Evolutionary conservation across 2,113 vertebrate genomes (phyloP).

Genomic region (Hippocampus zosterae): DNA sequence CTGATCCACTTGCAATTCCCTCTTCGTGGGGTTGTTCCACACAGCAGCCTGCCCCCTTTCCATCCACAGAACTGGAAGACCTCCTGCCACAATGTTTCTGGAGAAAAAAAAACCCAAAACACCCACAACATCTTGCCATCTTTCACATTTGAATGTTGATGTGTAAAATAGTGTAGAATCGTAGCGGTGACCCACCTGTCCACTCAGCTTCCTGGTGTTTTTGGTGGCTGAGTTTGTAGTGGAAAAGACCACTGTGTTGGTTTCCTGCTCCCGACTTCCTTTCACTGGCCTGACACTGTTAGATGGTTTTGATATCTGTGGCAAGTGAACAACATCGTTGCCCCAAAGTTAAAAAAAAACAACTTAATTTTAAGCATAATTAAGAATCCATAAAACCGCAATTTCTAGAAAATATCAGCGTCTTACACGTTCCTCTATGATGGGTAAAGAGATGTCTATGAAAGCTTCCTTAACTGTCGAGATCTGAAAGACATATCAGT

Average conservation of each 20-base stretch:
- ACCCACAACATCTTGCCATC: too few species aligned
- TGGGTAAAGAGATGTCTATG: slow-evolving; percentile 96
- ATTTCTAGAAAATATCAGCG: slow-evolving; percentile 2
- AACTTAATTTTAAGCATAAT: not conserved
- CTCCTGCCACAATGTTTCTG: slow-evolving; percentile 72
- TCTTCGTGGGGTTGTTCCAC: slow-evolving; percentile 54
- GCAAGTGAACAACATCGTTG: not conserved
- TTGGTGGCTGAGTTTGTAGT: slow-evolving; percentile 67
- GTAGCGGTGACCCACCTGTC: slow-evolving; percentile 52
- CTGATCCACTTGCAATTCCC: slow-evolving; percentile 34
- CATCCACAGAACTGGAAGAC: slow-evolving; percentile 65
- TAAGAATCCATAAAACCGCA: not conserved
- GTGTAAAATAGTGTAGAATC: not conserved
- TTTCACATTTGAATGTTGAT: not conserved
- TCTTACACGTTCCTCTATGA: slow-evolving; percentile 97
- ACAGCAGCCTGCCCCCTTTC: slow-evolving; percentile 51
- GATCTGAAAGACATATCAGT: slow-evolving; percentile 75
- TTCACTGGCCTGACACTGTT: slow-evolving; percentile 80
- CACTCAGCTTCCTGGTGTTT: slow-evolving; percentile 72
- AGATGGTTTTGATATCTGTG: slow-evolving; percentile 87
- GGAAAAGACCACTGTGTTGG: slow-evolving; percentile 46
- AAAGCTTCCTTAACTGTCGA: slow-evolving; percentile 94
- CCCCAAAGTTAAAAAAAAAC: not conserved
- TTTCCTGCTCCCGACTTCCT: slow-evolving; percentile 70
- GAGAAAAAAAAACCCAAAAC: slow-evolving; percentile 32